These are phyloP conservation scores for Orientallactaga sibirica DNA, from an alignment of 2,797 vertebrate species.

Conservation along the genomic window DNA sequence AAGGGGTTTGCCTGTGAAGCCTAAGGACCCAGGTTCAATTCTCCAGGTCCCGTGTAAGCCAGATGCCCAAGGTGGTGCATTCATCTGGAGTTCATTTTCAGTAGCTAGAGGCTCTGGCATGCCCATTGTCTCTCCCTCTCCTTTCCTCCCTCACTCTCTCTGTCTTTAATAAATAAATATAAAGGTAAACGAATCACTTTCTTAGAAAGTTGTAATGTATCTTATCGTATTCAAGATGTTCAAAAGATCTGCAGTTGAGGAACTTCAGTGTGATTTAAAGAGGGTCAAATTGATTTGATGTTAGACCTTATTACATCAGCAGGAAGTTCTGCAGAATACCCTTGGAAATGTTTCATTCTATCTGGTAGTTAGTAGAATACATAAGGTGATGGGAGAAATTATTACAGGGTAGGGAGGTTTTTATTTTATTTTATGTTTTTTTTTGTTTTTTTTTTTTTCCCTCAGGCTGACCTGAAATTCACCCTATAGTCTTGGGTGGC, in stretches of 20 bases:
- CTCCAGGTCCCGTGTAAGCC: too few species aligned
- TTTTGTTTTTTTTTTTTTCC: too few species aligned
- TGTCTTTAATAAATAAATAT: too few species aligned
- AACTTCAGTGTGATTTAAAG: not conserved
- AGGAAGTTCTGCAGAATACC: not conserved
- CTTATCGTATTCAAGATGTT: slow-evolving; percentile 30
- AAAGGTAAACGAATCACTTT: not conserved
- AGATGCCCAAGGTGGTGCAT: too few species aligned
- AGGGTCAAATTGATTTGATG: not conserved
- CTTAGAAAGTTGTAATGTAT: slow-evolving; percentile 4
- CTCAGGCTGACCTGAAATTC: too few species aligned
- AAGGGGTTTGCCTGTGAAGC: too few species aligned
- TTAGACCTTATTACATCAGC: not conserved
- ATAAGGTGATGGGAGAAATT: not conserved
- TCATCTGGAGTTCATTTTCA: too few species aligned
- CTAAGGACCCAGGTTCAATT: too few species aligned
- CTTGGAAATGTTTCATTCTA: not conserved
- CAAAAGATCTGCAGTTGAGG: not conserved
- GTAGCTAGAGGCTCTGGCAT: too few species aligned
- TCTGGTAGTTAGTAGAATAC: slow-evolving; percentile 32
- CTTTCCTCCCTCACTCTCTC: too few species aligned
- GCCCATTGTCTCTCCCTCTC: too few species aligned
- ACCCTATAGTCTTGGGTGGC: too few species aligned
- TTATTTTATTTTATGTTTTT: not conserved
- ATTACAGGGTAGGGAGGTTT: not conserved